phyloP scores from a whole-genome alignment of 2,113 vertebrate genomes.

The Monarcha castaneiventris region DNA sequence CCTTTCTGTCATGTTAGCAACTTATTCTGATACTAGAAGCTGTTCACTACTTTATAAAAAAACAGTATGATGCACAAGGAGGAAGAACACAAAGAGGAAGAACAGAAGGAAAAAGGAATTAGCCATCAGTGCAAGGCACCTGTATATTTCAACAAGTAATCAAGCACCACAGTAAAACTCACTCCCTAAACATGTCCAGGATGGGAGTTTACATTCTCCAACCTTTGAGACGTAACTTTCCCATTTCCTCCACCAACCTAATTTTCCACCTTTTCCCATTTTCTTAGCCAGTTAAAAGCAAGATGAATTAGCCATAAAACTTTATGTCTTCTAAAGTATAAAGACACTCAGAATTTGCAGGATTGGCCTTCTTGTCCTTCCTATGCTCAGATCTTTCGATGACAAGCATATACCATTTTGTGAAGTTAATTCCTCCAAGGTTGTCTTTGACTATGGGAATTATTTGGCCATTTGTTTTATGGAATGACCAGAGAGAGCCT shows the following conservation, averaged over 20 bases:
- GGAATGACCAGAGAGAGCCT: not conserved
- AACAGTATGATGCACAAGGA: not conserved
- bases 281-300: not conserved
- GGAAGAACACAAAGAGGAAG: not conserved
- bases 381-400: accelerated
- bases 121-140: not conserved
- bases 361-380: not conserved
- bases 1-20: not conserved
- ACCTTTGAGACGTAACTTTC: not conserved
- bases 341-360: not conserved
- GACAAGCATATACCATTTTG: not conserved
- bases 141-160: not conserved
- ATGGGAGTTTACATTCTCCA: not conserved
- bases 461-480: not conserved
- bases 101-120: not conserved
- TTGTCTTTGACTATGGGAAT: not conserved
- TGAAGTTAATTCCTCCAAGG: not conserved
- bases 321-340: not conserved
- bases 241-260: not conserved
- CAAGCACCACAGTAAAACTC: not conserved
- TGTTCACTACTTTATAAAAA: not conserved
- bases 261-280: not conserved
- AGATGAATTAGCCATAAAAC: not conserved
- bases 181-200: not conserved
- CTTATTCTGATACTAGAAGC: not conserved